Evolutionary conservation across 2,113 vertebrate species (phyloP).

Genomic region (Hippocampus barbouri): DNA sequence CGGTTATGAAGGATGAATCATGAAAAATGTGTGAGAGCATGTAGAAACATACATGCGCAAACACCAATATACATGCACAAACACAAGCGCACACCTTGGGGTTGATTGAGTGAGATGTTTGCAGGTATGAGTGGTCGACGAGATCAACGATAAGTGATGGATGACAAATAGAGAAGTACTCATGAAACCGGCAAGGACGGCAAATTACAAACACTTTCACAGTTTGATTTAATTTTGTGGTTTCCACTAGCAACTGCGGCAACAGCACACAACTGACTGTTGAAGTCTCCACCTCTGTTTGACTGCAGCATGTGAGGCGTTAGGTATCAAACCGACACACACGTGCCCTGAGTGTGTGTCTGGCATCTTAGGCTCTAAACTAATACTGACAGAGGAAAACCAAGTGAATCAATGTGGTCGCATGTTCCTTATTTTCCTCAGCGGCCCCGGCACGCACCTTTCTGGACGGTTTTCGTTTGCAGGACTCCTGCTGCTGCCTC

Average conservation of each 20-base stretch:
- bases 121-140: slow-evolving; percentile 34
- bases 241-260: slow-evolving; percentile 52
- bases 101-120: slow-evolving; percentile 41
- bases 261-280: slow-evolving; percentile 42
- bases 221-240: slow-evolving; percentile 41
- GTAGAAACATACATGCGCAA: slow-evolving; percentile 10
- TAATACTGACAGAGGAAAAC: not conserved
- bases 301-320: slow-evolving; percentile 37
- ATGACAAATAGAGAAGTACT: slow-evolving; percentile 43
- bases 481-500: not conserved
- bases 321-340: slow-evolving; percentile 38
- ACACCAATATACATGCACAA: slow-evolving; percentile 10
- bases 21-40: slow-evolving; percentile 14
- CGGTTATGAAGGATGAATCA: slow-evolving; percentile 51
- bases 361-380: not conserved
- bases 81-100: slow-evolving; percentile 34
- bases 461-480: not conserved
- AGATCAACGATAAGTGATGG: slow-evolving; percentile 42
- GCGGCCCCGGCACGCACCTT: not conserved
- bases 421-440: not conserved
- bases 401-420: not conserved
- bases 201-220: slow-evolving; percentile 33
- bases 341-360: not conserved
- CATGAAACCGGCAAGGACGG: slow-evolving; percentile 38
- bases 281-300: not conserved